Percentiles rank a stretch among this genome's conserved stretches.
Evolutionary conservation across 1,140 invertebrate species (phyloP).

Genomic region (Sarcophaga bullata): DNA sequence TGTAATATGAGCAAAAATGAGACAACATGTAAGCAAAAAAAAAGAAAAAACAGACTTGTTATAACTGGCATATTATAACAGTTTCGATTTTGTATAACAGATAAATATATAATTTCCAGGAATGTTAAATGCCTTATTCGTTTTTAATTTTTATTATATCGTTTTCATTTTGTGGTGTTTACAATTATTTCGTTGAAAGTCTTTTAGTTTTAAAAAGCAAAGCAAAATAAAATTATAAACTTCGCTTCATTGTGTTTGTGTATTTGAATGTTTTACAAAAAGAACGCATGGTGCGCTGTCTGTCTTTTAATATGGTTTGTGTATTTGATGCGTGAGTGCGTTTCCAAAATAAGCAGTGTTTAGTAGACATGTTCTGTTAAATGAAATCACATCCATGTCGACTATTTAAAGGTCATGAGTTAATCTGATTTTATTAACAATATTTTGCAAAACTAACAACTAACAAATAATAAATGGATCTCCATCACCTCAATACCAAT

Average conservation of each 20-base stretch:
- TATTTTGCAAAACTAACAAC: no score
- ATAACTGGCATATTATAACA: neutral
- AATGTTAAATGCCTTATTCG: no score
- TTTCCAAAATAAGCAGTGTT: neutral
- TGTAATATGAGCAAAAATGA: neutral
- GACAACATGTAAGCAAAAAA: no score
- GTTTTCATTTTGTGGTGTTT: no score
- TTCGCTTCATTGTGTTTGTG: neutral
- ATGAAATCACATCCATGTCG: neutral
- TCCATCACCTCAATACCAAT: no score
- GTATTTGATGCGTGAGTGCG: slow-evolving; percentile 16
- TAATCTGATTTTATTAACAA: no score
- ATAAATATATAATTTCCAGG: no score
- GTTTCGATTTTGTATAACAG: neutral
- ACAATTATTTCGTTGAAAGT: neutral
- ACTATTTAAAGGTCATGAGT: no score
- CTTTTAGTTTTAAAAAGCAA: neutral
- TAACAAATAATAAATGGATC: no score
- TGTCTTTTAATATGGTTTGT: slow-evolving; percentile 16
- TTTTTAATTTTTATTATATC: no score
- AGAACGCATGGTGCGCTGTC: slow-evolving; percentile 27
- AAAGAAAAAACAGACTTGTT: neutral
- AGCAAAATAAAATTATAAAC: no score
- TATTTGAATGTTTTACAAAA: slow-evolving; percentile 20
- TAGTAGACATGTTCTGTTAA: neutral